Percentiles rank a stretch among this genome's conserved stretches.
Conservation (phyloP, 2,888 invertebrate species). For the Embidobia sp. region DNA sequence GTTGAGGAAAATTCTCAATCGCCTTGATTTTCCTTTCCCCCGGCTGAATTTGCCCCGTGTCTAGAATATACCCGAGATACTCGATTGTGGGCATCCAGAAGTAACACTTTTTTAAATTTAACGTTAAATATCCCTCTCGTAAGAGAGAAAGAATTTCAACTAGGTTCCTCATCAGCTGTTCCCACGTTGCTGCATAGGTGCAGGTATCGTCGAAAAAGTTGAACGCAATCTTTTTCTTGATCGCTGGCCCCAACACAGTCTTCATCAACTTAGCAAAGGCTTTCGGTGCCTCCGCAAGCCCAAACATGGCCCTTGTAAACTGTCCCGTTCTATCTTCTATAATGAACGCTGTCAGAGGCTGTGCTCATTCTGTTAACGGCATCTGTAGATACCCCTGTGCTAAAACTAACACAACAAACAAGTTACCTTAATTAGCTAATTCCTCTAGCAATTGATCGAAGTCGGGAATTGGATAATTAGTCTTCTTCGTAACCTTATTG, state of each 20-base stretch:
- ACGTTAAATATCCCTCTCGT: background rate
- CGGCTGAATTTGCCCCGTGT: slow-evolving; percentile 13
- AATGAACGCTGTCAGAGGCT: slow-evolving; percentile 1
- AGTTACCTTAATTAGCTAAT: background rate
- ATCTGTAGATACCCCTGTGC: slow-evolving; percentile 36
- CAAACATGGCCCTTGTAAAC: slow-evolving; percentile 7
- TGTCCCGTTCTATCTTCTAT: background rate
- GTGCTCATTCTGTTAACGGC: background rate
- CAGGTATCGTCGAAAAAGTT: background rate
- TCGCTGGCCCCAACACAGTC: background rate
- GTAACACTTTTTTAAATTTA: background rate
- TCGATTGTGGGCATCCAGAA: slow-evolving; percentile 27
- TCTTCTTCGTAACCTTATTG: slow-evolving; percentile 19
- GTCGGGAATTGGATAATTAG: slow-evolving; percentile 36
- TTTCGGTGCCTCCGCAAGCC: background rate
- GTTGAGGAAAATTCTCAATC: slow-evolving; percentile 26
- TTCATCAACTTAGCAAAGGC: slow-evolving; percentile 1
- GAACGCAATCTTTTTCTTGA: background rate
- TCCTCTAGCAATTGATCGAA: slow-evolving; percentile 41
- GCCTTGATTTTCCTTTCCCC: slow-evolving; percentile 32
- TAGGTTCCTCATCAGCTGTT: background rate
- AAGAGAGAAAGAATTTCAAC: background rate
- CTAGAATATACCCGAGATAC: slow-evolving; percentile 22
- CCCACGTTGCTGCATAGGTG: background rate
- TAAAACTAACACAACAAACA: slow-evolving; percentile 35